Conservation (phyloP, 2,113 vertebrate species). For the Capreolus pygargus region DNA sequence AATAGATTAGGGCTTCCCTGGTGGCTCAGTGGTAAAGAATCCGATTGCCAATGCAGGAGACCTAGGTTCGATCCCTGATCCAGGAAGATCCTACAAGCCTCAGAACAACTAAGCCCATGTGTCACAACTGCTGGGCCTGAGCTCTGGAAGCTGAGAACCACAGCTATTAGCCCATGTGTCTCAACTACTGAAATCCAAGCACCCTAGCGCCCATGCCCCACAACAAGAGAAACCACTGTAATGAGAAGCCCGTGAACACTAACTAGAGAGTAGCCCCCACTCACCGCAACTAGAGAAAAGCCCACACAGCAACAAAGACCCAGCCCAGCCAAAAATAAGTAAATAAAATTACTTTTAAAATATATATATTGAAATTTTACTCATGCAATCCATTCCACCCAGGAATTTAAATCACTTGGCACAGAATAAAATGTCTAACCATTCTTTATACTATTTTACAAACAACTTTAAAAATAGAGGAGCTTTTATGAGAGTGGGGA, state of each 20-base stretch:
- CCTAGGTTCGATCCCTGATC: background rate
- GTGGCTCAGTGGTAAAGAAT: background rate
- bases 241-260: background rate
- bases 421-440: background rate
- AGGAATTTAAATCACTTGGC: background rate
- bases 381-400: background rate
- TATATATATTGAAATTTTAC: background rate
- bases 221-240: background rate
- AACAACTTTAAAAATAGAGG: constrained; percentile 7
- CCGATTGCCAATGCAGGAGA: background rate
- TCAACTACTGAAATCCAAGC: background rate
- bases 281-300: background rate
- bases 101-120: background rate
- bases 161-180: background rate
- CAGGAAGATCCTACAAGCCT: background rate
- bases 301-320: background rate
- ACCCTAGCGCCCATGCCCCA: background rate
- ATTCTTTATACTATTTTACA: background rate
- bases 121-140: background rate
- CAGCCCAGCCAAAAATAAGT: background rate
- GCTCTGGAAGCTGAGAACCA: background rate
- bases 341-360: background rate
- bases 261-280: background rate
- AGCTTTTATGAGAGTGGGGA: background rate
- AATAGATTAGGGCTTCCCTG: background rate